Evolutionary conservation across 2,113 vertebrate genomes (phyloP).

Genomic region (Sinocyclocheilus anshuiensis): DNA sequence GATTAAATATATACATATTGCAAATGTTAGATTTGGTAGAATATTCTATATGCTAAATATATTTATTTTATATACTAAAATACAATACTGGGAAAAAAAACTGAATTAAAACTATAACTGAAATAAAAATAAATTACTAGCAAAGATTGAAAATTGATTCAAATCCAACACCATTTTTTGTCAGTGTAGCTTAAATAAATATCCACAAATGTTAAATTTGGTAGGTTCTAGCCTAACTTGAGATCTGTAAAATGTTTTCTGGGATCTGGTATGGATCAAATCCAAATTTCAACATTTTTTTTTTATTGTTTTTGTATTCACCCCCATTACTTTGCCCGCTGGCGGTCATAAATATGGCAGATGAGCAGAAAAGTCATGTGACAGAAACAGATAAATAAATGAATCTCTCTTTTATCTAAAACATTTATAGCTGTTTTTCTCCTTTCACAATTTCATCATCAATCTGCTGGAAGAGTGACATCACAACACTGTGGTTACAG

Average conservation of each 20-base stretch:
- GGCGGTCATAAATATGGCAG: not conserved
- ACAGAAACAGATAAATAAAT: not conserved
- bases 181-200: not conserved
- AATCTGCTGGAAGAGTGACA: slow-evolving; percentile 43
- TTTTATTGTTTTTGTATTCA: not conserved
- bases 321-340: not conserved
- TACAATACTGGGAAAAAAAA: not conserved
- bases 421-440: not conserved
- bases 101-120: not conserved
- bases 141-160: not conserved
- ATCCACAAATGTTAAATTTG: not conserved
- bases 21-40: not conserved
- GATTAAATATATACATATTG: not conserved
- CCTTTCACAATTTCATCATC: slow-evolving; percentile 5
- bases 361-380: not conserved
- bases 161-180: too few species aligned
- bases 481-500: slow-evolving; percentile 70
- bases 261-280: not conserved
- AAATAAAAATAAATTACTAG: not conserved
- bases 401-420: not conserved
- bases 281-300: not conserved
- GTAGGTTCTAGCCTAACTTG: not conserved
- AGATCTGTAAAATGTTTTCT: not conserved
- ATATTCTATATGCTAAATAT: not conserved
- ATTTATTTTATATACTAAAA: too few species aligned